Base-by-base conservation (phyloP, 2,113 vertebrate genomes). In the Aegithalos caudatus region DNA sequence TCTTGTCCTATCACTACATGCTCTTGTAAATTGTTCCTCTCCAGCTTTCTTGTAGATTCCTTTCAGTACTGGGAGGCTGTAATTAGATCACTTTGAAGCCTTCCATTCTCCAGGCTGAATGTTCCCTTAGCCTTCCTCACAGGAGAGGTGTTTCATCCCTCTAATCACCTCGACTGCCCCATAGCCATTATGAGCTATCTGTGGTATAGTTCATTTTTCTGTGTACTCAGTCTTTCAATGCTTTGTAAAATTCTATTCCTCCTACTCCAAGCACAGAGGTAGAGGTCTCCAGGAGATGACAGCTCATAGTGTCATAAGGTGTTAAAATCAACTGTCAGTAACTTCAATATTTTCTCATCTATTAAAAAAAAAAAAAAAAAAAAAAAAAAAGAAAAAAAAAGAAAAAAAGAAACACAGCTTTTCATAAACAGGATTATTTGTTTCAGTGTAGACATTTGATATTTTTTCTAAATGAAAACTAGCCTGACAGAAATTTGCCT, bases 371-470 rank as follows among this genome's bases (percentile, higher is more conserved):
- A n/a, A 22, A 14, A 48, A 9, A 28, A 17, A 54, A 10, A 53
- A 40, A 20, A 9, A n/a, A n/a, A n/a, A n/a, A n/a, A n/a, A n/a
- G n/a, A n/a, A n/a, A n/a, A n/a, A n/a, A n/a, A n/a, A n/a, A n/a
- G n/a, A 14, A 58, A 57, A 53, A 45, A 4, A 9, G 6, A 45
- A 24, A 1, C 4, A 1, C 3, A 51, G 5, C 1, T 81, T 18
- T 89, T 20, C 33, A 18, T 51, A 48, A 91, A 74, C 1, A 79
- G 11, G 13, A 38, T 62, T 58, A 47, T 27, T 24, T 12, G 15
- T 80, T 85, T 72, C 62, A 45, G 15, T 17, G 13, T 18, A 76
- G 29, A 69, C 0, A 45, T 51, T 37, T 60, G 5, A 24, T 56
- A 6, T 3, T 35, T 81, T 51, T 83, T 29, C 33, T 14, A 21